Evolutionary conservation across 2,888 invertebrate genomes (phyloP), one percentile per base, ranked within the genome.

Genomic region (Caenorhabditis sp.): DNA sequence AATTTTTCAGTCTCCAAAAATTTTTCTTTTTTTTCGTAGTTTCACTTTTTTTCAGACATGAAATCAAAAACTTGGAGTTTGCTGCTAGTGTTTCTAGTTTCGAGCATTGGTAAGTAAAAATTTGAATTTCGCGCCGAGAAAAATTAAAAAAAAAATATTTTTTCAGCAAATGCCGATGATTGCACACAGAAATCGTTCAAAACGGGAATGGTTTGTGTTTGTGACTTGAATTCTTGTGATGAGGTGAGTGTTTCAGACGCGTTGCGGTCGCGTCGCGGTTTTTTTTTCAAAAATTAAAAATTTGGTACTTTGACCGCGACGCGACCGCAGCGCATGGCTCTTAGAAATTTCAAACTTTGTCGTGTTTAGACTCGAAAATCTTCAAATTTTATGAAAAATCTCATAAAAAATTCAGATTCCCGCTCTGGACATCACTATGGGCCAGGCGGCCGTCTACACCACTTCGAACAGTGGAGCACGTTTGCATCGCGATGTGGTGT

Each of bases 141-240:
- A 47, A 38, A 10, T 10, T 12, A 10, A 12, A 10, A 12, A 10
- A 10, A 2, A 10, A 38, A 38, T 10, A 38, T 10, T 38, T 14
- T 51, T 58, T 19, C 19, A 47, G 47, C 22, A 26, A 16, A 26
- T 24, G 35, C 73, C 0, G 68, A 54, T 28, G 82, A 82, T 54
- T 86, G 86, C 47, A 59, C 80, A 6, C 35, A 68, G 22, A 77
- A 82, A 64, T 49, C 80, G 22, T 83, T 82, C 70, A 83, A 81
- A 61, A 44, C 82, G 1, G 80, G 80, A 1, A 79, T 73, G 38
- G 90, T 88, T 10, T 90, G 89, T 61, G 89, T 89, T 24, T 90
- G 90, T 35, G 85, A 84, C 73, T 14, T 86, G 10, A 85, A 86
- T 22, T 87, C 79, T 58, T 90, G 90, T 74, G 90, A 90, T 84